phyloP scores from a whole-genome alignment of 2,888 invertebrate genomes.

The Phrixothrix hirtus region DNA sequence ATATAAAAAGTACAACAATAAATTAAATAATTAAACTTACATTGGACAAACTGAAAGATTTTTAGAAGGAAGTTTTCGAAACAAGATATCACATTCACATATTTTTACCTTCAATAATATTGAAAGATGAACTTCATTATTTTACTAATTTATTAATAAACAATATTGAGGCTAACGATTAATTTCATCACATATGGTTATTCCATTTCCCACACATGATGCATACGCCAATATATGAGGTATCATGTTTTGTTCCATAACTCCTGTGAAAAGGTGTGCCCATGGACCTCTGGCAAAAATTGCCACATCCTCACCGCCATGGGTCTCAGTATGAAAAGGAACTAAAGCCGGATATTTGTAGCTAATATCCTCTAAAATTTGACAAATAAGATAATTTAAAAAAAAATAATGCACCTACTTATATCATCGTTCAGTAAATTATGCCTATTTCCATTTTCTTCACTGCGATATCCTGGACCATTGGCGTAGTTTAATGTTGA shows the following conservation, averaged over 20 bases:
- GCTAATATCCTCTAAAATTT: slow-evolving; percentile 3
- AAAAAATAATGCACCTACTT: slow-evolving; percentile 39
- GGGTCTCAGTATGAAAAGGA: slow-evolving; percentile 2
- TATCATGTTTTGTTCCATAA: slow-evolving; percentile 76
- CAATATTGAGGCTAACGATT: not conserved
- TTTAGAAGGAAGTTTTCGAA: too few relatives aligned
- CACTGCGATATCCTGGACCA: slow-evolving; percentile 64
- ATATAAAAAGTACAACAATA: too few relatives aligned
- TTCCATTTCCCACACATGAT: slow-evolving; percentile 67
- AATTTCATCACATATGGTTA: slow-evolving; percentile 43
- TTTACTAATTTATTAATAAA: too few relatives aligned
- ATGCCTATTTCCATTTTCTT: slow-evolving; percentile 58
- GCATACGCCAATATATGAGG: slow-evolving; percentile 77
- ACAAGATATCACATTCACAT: too few relatives aligned
- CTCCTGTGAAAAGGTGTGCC: slow-evolving; percentile 78
- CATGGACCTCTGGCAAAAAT: slow-evolving; percentile 78
- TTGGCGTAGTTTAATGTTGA: slow-evolving; percentile 72
- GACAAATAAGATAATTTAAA: not conserved
- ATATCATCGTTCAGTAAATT: slow-evolving; percentile 60
- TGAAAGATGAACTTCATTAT: too few relatives aligned
- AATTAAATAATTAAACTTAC: too few relatives aligned
- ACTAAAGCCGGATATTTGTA: slow-evolving; percentile 3
- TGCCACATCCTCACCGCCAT: slow-evolving; percentile 72
- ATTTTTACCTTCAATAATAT: too few relatives aligned
- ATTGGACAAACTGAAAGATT: too few relatives aligned